Evolutionary conservation across 1,140 invertebrate species (phyloP), one percentile per base, ranked within the genome.

Genomic region (Metopolophium dirhodum): DNA sequence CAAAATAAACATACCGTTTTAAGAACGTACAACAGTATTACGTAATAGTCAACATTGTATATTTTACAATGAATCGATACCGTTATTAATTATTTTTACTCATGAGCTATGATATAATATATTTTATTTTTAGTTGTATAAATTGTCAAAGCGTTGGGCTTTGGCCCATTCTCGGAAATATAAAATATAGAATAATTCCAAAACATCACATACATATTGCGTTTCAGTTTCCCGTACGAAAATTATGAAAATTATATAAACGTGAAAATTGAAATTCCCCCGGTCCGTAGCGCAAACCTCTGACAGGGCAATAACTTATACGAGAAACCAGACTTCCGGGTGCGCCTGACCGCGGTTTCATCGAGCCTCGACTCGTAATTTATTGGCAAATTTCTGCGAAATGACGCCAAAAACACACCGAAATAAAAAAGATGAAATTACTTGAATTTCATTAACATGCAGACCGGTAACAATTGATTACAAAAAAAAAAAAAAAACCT

Each of bases 401-500:
- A 89, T 57, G 22, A 89, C 51, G 35, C n/a, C 49, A 54, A 54
- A 54, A 89, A 89, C 49, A 37, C 35, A 88, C 41, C 85, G 9
- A 45, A 8, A 41, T 22, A 47, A 90, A 90, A 68, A 57, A 23
- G 26, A 30, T 35, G 61, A 23, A 92, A 92, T 92, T 85, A 92
- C 41, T 92, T 49, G 91, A 35, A 85, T 92, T 37, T 68, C 77
- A 92, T 92, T 92, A 92, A 85, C 68, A 92, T 85, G 68, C 91
- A 83, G 22, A 82, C 77, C 77, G 8, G 68, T 82, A 47, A 92
- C 61, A 92, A 92, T 92, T 85, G 61, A 92, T 92, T 91, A 92
- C 47, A 54, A 26, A 51, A 91, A 45, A n/a, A 51, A 91, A 45
- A n/a, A 77, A n/a, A 82, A 91, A 92, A 9, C 30, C n/a, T 61